Evolutionary conservation across 2,113 vertebrate species (phyloP).

Genomic region (Macheiramphus alcinus): DNA sequence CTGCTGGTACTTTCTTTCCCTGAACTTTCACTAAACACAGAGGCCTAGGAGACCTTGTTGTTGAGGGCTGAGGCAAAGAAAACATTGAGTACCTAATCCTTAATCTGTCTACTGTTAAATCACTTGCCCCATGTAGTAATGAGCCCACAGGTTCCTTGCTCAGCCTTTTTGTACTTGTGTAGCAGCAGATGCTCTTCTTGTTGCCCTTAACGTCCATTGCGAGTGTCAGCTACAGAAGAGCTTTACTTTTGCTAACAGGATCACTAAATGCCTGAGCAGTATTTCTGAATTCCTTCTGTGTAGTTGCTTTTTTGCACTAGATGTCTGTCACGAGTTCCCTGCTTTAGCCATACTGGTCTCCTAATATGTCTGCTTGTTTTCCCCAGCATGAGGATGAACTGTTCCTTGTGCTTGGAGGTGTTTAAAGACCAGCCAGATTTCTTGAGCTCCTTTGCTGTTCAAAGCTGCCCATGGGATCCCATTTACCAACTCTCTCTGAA

Average conservation of each 20-base stretch:
- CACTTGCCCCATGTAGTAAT: background rate
- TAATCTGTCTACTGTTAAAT: background rate
- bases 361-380: background rate
- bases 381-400: background rate
- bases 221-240: background rate
- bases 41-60: background rate
- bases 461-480: background rate
- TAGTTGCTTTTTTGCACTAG: background rate
- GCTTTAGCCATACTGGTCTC: background rate
- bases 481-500: background rate
- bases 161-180: background rate
- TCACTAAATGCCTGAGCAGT: background rate
- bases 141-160: background rate
- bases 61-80: background rate
- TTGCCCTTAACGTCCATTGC: fast-evolving
- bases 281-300: background rate
- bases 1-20: background rate
- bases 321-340: background rate
- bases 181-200: background rate
- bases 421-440: background rate
- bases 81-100: background rate
- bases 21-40: background rate
- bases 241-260: background rate
- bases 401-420: background rate
- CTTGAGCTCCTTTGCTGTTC: background rate